phyloP scores from a whole-genome alignment of 64 coral and sea anemone species.

The Montipora capricornis region DNA sequence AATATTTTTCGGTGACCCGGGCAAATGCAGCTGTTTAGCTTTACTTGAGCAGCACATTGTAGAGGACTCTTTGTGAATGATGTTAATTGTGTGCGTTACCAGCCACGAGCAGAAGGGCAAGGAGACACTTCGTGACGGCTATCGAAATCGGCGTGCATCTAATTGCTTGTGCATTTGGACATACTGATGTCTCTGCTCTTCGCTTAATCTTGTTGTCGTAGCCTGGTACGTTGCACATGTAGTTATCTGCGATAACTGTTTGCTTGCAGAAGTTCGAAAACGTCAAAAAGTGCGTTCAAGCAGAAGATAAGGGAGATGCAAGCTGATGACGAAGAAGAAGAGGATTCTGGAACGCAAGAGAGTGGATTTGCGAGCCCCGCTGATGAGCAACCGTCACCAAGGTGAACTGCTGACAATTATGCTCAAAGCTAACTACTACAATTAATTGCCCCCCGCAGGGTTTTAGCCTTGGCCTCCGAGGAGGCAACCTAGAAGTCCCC shows the following conservation, averaged over 20 bases:
- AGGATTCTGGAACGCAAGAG: neutral
- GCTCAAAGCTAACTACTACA: neutral
- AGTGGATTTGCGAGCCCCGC: conserved; percentile 39
- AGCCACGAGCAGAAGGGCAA: too few relatives aligned
- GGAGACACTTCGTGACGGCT: too few relatives aligned
- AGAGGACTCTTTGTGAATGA: too few relatives aligned
- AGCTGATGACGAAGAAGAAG: neutral
- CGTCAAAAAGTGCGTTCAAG: conserved; percentile 7
- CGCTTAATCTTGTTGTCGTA: too few relatives aligned
- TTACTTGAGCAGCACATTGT: too few relatives aligned
- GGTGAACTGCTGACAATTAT: neutral
- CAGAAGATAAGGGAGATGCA: conserved; percentile 11
- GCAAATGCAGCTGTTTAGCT: neutral
- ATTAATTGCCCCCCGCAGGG: neutral
- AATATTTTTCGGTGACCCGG: too few relatives aligned
- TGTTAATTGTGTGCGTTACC: too few relatives aligned
- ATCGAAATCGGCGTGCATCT: too few relatives aligned
- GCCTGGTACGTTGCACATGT: neutral
- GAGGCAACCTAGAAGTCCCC: too few relatives aligned
- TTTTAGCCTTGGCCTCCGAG: too few relatives aligned
- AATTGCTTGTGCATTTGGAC: too few relatives aligned
- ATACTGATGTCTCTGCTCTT: too few relatives aligned
- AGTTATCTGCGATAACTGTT: neutral
- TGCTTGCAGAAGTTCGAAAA: conserved; percentile 1
- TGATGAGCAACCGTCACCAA: conserved; percentile 20